phyloP scores from a whole-genome alignment of 2,113 vertebrate species.

The Garra rufa region DNA sequence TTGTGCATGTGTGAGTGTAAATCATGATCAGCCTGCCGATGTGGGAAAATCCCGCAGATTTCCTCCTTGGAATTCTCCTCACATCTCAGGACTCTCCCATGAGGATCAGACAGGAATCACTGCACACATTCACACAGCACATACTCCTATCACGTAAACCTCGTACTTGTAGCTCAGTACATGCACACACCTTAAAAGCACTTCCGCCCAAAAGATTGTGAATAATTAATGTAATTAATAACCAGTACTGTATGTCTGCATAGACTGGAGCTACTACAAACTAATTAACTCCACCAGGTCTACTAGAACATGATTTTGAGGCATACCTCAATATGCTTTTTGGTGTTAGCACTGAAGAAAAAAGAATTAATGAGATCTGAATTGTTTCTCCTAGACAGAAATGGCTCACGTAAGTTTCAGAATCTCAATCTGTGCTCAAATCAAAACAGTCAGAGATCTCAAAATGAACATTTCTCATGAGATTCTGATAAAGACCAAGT shows the following conservation, averaged over 20 bases:
- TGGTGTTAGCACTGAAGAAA: background rate
- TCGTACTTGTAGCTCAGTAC: background rate
- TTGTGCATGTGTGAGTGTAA: background rate
- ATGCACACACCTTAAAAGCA: background rate
- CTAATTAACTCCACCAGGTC: background rate
- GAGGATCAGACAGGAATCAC: background rate
- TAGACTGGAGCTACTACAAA: background rate
- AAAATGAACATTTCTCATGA: background rate
- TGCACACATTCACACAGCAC: background rate
- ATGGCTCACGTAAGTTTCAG: background rate
- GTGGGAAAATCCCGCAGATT: slow-evolving; percentile 21
- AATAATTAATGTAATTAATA: background rate
- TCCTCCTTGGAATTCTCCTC: slow-evolving; percentile 4
- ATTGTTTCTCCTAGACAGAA: background rate
- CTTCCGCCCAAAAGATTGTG: background rate
- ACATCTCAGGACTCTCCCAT: slow-evolving; percentile 5
- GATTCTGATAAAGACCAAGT: background rate
- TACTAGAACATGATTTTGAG: background rate
- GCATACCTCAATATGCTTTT: background rate
- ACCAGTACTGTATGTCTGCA: background rate
- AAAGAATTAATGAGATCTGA: background rate
- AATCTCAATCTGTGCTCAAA: background rate
- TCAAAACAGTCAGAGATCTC: background rate
- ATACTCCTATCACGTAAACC: background rate
- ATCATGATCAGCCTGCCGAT: slow-evolving; percentile 36